Percentiles rank a stretch among this genome's conserved stretches.
Evolutionary conservation across 2,888 invertebrate species (phyloP).

Genomic region (Lasius platythorax): DNA sequence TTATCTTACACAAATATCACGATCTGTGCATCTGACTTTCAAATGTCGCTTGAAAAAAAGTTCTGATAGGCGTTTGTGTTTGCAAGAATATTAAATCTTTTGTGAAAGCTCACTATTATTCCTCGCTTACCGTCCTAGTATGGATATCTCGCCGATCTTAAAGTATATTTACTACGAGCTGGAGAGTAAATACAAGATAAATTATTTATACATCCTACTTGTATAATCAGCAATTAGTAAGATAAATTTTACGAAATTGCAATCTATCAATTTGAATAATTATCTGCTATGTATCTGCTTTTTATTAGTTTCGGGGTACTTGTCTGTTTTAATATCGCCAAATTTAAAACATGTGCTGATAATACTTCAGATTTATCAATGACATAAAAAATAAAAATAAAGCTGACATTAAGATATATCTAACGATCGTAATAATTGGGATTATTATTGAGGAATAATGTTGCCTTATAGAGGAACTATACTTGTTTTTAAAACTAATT

Average conservation of each 20-base stretch:
- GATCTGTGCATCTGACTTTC: slow-evolving; percentile 41
- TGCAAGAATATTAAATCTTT: slow-evolving; percentile 21
- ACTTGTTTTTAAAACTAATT: not conserved
- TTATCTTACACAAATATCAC: slow-evolving; percentile 43
- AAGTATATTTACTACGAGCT: not conserved
- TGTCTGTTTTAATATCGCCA: not conserved
- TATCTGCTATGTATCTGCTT: not conserved
- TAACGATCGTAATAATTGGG: not conserved
- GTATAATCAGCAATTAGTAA: not conserved
- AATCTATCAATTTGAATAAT: not conserved
- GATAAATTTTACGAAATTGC: not conserved
- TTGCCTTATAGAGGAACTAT: not conserved
- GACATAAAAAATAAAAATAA: not conserved
- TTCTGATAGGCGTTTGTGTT: slow-evolving; percentile 23
- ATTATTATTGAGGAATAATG: not conserved
- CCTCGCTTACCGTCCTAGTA: not conserved
- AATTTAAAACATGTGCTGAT: not conserved
- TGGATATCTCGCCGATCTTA: not conserved
- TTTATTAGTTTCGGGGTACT: not conserved
- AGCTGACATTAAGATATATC: not conserved
- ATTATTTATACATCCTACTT: not conserved
- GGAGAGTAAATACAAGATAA: not conserved
- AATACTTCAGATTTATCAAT: not conserved
- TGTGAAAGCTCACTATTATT: slow-evolving; percentile 24
- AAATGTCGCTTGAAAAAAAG: slow-evolving; percentile 26